These are phyloP conservation scores for Nineta flava DNA, from an alignment of 2,888 invertebrate species.

Conservation along the genomic window DNA sequence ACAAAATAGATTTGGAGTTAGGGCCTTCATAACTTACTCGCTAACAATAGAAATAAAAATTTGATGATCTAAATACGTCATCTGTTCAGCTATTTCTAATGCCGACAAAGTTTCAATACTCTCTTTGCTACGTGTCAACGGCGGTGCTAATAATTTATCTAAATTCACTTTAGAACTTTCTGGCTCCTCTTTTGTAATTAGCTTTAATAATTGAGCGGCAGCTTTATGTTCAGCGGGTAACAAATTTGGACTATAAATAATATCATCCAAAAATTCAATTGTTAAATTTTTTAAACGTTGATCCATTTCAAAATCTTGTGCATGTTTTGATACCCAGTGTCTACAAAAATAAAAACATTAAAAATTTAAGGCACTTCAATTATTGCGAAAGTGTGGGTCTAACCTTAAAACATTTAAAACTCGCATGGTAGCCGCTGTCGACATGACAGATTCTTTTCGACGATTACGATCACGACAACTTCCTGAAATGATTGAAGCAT, in stretches of 20 bases:
- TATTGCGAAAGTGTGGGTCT: background rate
- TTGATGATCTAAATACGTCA: conserved; percentile 83
- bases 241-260: conserved; percentile 66
- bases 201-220: conserved; percentile 61
- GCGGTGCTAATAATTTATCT: conserved; percentile 47
- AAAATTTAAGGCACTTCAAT: background rate
- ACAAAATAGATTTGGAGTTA: too few relatives aligned
- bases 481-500: conserved; percentile 21
- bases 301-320: conserved; percentile 74
- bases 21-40: conserved; percentile 49
- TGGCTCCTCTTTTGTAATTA: conserved; percentile 60
- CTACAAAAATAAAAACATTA: conserved; percentile 23
- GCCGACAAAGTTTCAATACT: conserved; percentile 75
- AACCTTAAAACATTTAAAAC: conserved; percentile 71
- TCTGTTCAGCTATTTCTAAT: conserved; percentile 81
- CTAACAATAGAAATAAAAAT: conserved; percentile 76
- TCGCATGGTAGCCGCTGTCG: conserved; percentile 87
- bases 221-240: conserved; percentile 81
- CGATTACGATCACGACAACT: conserved; percentile 31
- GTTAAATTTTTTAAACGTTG: conserved; percentile 56
- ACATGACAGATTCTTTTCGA: conserved; percentile 62
- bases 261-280: conserved; percentile 76
- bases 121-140: conserved; percentile 61
- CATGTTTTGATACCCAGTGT: conserved; percentile 86
- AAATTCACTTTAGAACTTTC: conserved; percentile 51